These are phyloP conservation scores for Odontocolon sp. DNA, from an alignment of 2,888 invertebrate genomes.

Conservation along the genomic window DNA sequence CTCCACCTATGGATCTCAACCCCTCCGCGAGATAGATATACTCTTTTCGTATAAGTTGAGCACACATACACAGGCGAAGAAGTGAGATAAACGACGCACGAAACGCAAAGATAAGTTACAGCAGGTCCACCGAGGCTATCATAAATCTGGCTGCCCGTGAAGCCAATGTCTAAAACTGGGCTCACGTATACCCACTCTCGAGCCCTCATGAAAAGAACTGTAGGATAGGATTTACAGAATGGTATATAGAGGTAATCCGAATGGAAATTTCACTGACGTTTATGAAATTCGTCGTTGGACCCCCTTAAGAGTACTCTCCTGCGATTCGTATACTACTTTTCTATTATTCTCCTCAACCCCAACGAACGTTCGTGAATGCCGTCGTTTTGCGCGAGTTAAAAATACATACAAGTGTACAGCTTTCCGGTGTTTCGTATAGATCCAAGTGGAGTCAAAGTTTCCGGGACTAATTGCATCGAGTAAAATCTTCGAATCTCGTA, in stretches of 20 bases:
- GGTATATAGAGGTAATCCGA: slow-evolving; percentile 44
- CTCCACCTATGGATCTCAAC: background rate
- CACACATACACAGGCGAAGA: background rate
- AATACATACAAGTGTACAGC: no score
- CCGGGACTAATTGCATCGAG: slow-evolving; percentile 29
- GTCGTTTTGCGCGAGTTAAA: no score
- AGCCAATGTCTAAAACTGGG: slow-evolving; percentile 35
- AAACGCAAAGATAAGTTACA: slow-evolving; percentile 41
- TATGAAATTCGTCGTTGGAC: slow-evolving; percentile 49
- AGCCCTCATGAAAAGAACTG: slow-evolving; percentile 16
- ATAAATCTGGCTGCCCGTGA: slow-evolving; percentile 44
- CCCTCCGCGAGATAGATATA: slow-evolving; percentile 17
- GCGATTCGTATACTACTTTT: slow-evolving; percentile 2
- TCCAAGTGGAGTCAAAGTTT: background rate
- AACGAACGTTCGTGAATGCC: no score
- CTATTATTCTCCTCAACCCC: slow-evolving; percentile 9
- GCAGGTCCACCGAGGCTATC: slow-evolving; percentile 14
- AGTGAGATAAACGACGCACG: slow-evolving; percentile 36
- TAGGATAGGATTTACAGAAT: slow-evolving; percentile 16
- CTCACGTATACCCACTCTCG: background rate
- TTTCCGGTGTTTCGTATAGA: background rate
- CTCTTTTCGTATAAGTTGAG: background rate
- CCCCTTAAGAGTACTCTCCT: background rate
- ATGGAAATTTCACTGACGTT: slow-evolving; percentile 52
- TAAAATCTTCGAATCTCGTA: slow-evolving; percentile 33